Evolutionary conservation across 37 sponge, comb jelly and placozoan genomes (phyloP), one percentile per base, ranked within the genome.

Genomic region (Hormiphora californensis): DNA sequence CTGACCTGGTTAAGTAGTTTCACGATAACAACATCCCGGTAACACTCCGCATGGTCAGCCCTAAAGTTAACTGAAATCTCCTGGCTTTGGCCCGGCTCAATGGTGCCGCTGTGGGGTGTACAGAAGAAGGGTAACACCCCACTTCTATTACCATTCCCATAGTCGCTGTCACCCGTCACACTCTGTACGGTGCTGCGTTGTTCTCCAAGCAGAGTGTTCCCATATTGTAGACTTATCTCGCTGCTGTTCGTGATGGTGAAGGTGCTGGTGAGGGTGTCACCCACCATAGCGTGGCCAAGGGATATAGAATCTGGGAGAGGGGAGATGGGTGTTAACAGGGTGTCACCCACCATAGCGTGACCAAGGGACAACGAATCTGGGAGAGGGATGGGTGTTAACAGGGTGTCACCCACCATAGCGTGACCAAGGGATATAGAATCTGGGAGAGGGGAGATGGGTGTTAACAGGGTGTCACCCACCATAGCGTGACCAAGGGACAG

Each of bases 231-330:
- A 33, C 43, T 46, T 3, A 73, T 73, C 38, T 37, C 81, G 1
- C 46, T 43, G 32, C 25, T 37, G 81, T 73, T 73, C 44, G 35
- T 73, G 1, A 73, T 22, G 11, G 32, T 73, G 38, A 73, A 73
- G 27, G 23, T 73, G 7, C 81, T 46, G 32, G 35, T n/a, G 46
- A 73, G 46, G 27, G 43, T 73, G 46, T 73, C 81, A 0, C 81
- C 81, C 0, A 73, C 81, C 81, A 73, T 73, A 43, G 43, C 81
- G 81, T 73, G 81, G 43, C 81, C 81, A 0, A 73, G 81, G 23
- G n/a, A n/a, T n/a, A n/a, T n/a, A n/a, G n/a, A n/a, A n/a, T n/a
- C n/a, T n/a, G n/a, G n/a, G n/a, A n/a, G n/a, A n/a, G n/a, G n/a
- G n/a, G n/a, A n/a, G n/a, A n/a, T n/a, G n/a, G n/a, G n/a, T n/a